Conservation (phyloP, 1,140 invertebrate species). For the Tetramorium simillimum region DNA sequence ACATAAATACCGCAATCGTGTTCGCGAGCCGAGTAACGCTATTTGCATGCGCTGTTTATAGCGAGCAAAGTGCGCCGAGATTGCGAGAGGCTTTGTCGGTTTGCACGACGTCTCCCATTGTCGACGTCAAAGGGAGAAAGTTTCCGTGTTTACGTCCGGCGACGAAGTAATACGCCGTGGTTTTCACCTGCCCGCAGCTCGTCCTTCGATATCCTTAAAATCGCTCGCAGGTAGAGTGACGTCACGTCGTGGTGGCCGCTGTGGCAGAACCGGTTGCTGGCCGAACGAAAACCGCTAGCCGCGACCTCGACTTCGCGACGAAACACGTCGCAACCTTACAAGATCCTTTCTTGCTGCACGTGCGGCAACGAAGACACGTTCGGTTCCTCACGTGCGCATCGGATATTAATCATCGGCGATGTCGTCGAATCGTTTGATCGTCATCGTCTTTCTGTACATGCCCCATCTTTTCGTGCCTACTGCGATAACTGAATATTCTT, state of each 20-base stretch:
- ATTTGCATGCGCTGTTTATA: neutral
- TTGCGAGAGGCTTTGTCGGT: neutral
- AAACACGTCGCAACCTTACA: slow-evolving; percentile 72
- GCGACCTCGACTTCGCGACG: slow-evolving; percentile 77
- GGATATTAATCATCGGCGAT: slow-evolving; percentile 48
- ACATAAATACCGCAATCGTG: slow-evolving; percentile 21
- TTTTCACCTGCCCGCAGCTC: slow-evolving; percentile 74
- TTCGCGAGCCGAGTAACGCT: neutral
- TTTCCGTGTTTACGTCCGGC: slow-evolving; percentile 57
- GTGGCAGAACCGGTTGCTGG: slow-evolving; percentile 75
- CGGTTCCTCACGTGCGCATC: slow-evolving; percentile 49
- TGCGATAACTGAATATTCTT: slow-evolving; percentile 8
- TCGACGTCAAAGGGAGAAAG: slow-evolving; percentile 41
- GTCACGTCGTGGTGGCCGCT: slow-evolving; percentile 67
- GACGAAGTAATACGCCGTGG: neutral
- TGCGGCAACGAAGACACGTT: slow-evolving; percentile 43
- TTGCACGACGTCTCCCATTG: neutral
- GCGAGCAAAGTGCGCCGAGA: neutral
- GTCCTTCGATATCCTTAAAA: slow-evolving; percentile 77
- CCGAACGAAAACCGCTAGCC: slow-evolving; percentile 81
- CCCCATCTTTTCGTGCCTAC: neutral
- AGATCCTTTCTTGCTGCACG: slow-evolving; percentile 65
- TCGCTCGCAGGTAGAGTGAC: slow-evolving; percentile 77
- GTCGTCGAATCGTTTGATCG: slow-evolving; percentile 28
- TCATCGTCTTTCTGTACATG: neutral